These are phyloP conservation scores for Panopea generosa DNA, from an alignment of 2,888 invertebrate genomes.

Conservation along the genomic window DNA sequence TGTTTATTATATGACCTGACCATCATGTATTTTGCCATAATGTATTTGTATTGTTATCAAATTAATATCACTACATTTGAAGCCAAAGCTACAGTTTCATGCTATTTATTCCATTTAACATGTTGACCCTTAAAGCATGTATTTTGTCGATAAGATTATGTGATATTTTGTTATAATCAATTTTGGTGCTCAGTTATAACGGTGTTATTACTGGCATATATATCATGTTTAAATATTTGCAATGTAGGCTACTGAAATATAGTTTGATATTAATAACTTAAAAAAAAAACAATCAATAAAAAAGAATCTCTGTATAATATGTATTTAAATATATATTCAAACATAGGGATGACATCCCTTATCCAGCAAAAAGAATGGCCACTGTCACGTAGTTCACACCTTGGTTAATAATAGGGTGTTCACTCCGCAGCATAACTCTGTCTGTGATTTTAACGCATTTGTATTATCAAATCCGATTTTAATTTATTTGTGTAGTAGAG, in stretches of 20 bases:
- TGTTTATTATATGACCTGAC: too few species aligned
- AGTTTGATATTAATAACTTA: not conserved
- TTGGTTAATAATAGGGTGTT: conserved; percentile 16
- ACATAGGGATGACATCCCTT: not conserved
- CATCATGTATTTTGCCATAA: conserved; percentile 11
- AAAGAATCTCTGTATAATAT: not conserved
- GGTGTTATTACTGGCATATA: conserved; percentile 24
- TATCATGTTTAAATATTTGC: not conserved
- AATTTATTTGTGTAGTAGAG: conserved; percentile 45
- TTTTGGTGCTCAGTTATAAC: conserved; percentile 40
- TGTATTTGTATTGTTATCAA: not conserved
- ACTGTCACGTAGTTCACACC: conserved; percentile 20
- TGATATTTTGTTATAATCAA: conserved; percentile 47
- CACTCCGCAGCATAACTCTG: conserved; percentile 47
- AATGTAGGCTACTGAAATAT: not conserved
- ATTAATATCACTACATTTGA: not conserved
- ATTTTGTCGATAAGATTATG: conserved; percentile 14
- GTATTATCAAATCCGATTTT: conserved; percentile 57
- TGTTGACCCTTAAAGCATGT: conserved; percentile 10
- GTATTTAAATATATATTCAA: not conserved
- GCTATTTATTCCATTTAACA: conserved; percentile 14
- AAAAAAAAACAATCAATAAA: too few species aligned
- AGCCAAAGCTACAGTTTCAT: conserved; percentile 4
- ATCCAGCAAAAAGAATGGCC: conserved; percentile 32
- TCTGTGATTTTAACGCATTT: conserved; percentile 49